Evolutionary conservation across 2,888 invertebrate species (phyloP).

Genomic region (Tiphia femorata): DNA sequence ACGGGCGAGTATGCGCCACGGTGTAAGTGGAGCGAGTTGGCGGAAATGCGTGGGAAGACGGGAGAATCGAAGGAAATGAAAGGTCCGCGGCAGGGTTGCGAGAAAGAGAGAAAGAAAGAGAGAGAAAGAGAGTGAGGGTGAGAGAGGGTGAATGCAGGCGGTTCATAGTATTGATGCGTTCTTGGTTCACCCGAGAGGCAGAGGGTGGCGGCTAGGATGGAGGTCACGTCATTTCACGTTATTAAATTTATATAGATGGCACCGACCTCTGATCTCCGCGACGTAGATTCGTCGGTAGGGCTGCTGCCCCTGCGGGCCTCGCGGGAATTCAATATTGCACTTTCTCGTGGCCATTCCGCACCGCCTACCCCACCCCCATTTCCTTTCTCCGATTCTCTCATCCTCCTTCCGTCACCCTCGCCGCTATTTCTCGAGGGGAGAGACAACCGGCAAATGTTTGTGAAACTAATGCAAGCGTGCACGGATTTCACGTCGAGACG

Average conservation of each 20-base stretch:
- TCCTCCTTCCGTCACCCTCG: not conserved
- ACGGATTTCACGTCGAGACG: conserved; percentile 42
- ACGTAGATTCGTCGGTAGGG: conserved; percentile 50
- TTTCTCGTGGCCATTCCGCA: conserved; percentile 39
- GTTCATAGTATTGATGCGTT: conserved; percentile 46
- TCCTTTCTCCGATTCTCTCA: conserved; percentile 19
- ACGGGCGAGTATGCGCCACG: conserved; percentile 13
- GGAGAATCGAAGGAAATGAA: not conserved
- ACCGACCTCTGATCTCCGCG: conserved; percentile 41
- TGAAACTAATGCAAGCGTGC: conserved; percentile 49
- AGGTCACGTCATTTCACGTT: conserved; percentile 55
- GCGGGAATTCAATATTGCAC: conserved; percentile 54
- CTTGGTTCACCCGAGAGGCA: conserved; percentile 15
- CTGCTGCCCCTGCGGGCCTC: conserved; percentile 31
- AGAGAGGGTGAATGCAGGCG: conserved; percentile 18
- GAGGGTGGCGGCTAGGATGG: conserved; percentile 25
- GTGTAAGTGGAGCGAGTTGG: not conserved
- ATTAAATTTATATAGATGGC: conserved; percentile 59
- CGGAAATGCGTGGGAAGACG: not conserved
- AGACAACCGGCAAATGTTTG: conserved; percentile 50
- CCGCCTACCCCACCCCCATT: conserved; percentile 12
- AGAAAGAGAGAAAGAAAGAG: not conserved
- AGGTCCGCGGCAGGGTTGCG: not conserved
- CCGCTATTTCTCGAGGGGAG: conserved; percentile 20
- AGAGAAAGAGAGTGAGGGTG: not conserved